Base-by-base conservation (phyloP, 2,888 invertebrate species). In the Andrena marginata region DNA sequence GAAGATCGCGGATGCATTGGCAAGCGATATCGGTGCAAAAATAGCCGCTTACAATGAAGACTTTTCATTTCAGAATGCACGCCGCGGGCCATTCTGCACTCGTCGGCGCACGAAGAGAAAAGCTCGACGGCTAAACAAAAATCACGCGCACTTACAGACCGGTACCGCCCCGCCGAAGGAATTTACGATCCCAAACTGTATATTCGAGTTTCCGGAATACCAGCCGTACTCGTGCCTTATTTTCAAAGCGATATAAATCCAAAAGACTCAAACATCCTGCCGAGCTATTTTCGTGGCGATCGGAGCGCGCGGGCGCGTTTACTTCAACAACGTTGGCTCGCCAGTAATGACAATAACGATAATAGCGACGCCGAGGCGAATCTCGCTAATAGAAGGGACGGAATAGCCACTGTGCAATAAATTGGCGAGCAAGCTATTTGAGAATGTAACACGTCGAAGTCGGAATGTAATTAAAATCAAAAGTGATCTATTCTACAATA, bases 1-100 rank as follows among this genome's bases (percentile, higher is more conserved):
- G 33, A n/a, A 69, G 49, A 63, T 80, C 64, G 71, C 71, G 20
- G 71, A 71, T 29, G 31, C 49, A 75, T 81, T 81, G 67, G 65
- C 82, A 81, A 71, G 29, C 29, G 49, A 54, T 65, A 65, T 72
- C 60, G 26, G 49, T 70, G 16, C 65, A 54, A 62, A 74, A 82
- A 81, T 80, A 79, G 64, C 31, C 79, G 26, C 2, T 4, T 10
- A 29, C 48, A 42, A 54, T 23, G 16, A 56, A 35, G 35, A 49
- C 59, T 77, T 65, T 16, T 70, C 80, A 51, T 48, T 80, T 54
- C 62, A 33, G 64, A 54, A 51, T 42, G n/a, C 16, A 13, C 23
- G 20, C 31, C 31, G 4, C 35, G 35, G 13, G 1, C 63, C 29
- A n/a, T 31, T 31, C 6, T 33, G 13, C 16, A 13, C 33, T 20